Percentiles rank a stretch among this genome's conserved stretches.
phyloP scores from a whole-genome alignment of 2,888 invertebrate species.

The Ectropis crepuscularia region DNA sequence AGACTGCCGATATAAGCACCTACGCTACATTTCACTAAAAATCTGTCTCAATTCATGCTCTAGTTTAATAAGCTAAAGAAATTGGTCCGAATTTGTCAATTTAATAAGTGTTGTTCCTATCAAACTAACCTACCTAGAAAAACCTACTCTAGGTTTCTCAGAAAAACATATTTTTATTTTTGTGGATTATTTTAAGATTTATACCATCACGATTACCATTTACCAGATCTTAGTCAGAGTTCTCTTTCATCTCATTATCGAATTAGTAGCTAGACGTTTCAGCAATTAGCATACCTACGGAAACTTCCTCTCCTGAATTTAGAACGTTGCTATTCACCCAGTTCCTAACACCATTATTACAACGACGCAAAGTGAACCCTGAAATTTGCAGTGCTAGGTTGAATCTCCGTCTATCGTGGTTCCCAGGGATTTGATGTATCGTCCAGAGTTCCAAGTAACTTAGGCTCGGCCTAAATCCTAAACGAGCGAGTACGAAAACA shows the following conservation, averaged over 20 bases:
- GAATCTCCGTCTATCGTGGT: constrained; percentile 5
- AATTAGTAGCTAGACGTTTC: constrained; percentile 33
- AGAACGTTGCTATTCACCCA: constrained; percentile 1
- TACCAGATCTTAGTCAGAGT: too few species aligned
- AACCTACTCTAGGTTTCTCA: too few species aligned
- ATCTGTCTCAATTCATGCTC: too few species aligned
- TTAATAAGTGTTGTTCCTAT: too few species aligned
- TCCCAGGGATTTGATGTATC: constrained; percentile 38
- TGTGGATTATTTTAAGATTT: too few species aligned
- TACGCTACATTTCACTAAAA: not conserved
- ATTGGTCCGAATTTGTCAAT: too few species aligned
- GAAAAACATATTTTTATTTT: too few species aligned
- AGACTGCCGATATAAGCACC: not conserved
- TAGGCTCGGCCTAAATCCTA: constrained; percentile 47
- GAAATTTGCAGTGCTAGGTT: not conserved
- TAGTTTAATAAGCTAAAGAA: too few species aligned
- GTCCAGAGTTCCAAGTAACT: constrained; percentile 44
- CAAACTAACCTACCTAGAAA: too few species aligned
- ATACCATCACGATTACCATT: too few species aligned
- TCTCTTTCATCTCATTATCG: constrained; percentile 17
- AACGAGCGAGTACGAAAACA: constrained; percentile 42
- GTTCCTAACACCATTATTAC: constrained; percentile 5
- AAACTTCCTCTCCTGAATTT: constrained; percentile 31
- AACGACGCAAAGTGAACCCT: constrained; percentile 4
- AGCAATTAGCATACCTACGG: constrained; percentile 34